phyloP scores from a whole-genome alignment of 2,888 invertebrate species.

The Eretmocerus hayati region DNA sequence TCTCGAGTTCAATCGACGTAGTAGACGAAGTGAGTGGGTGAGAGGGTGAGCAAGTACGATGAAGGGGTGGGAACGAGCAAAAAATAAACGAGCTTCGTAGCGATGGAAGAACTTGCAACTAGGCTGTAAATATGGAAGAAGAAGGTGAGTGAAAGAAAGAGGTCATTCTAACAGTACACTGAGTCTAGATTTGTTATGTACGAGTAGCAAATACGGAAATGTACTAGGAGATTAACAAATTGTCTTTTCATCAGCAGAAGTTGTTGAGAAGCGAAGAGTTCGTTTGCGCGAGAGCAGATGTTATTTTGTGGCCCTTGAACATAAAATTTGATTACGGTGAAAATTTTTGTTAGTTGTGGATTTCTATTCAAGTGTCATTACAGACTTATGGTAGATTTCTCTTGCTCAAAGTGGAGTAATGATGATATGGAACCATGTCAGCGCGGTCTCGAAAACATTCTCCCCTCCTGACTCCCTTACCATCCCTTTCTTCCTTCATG shows the following conservation, averaged over 20 bases:
- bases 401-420: no score
- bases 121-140: slow-evolving; percentile 20
- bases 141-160: slow-evolving; percentile 23
- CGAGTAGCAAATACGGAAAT: slow-evolving; percentile 12
- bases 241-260: slow-evolving; percentile 19
- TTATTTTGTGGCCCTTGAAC: no score
- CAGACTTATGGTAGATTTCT: no score
- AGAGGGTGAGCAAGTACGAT: slow-evolving; percentile 22
- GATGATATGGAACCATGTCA: no score
- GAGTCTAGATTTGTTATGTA: slow-evolving; percentile 36
- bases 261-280: neutral
- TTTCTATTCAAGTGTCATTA: no score
- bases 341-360: no score
- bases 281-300: no score
- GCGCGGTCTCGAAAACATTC: no score
- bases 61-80: slow-evolving; percentile 9
- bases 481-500: no score
- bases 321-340: no score
- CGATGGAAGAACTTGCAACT: slow-evolving; percentile 4
- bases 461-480: no score
- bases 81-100: slow-evolving; percentile 11
- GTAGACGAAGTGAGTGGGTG: slow-evolving; percentile 30
- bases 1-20: slow-evolving; percentile 9
- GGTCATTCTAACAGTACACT: slow-evolving; percentile 23
- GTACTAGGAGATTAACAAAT: slow-evolving; percentile 39